phyloP scores from a whole-genome alignment of 2,888 invertebrate species.

The Lumbricus terrestris region DNA sequence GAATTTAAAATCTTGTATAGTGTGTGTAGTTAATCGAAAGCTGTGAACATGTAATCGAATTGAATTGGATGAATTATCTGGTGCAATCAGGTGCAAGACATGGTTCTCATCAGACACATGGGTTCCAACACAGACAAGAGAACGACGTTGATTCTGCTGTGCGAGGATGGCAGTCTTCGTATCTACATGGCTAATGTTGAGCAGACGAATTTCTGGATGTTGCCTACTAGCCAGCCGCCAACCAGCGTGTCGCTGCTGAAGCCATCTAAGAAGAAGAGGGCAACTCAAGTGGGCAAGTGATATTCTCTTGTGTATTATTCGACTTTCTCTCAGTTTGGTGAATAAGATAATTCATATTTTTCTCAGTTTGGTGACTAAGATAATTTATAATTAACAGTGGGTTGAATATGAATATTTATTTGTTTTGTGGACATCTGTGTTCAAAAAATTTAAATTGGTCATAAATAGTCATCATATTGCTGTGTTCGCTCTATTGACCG shows the following conservation, averaged over 20 bases:
- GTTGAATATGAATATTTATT: background rate
- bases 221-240: slow-evolving; percentile 68
- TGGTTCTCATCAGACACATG: slow-evolving; percentile 89
- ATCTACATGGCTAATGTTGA: slow-evolving; percentile 87
- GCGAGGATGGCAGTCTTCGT: slow-evolving; percentile 92
- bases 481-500: too few species aligned
- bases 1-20: background rate
- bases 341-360: background rate
- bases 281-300: slow-evolving; percentile 60
- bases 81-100: slow-evolving; percentile 80
- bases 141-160: slow-evolving; percentile 86
- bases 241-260: slow-evolving; percentile 57
- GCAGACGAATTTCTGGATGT: slow-evolving; percentile 59
- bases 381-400: background rate
- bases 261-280: slow-evolving; percentile 66
- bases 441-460: too few species aligned
- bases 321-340: background rate
- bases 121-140: slow-evolving; percentile 67
- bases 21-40: background rate
- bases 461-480: too few species aligned
- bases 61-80: background rate
- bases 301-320: slow-evolving; percentile 7
- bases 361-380: background rate
- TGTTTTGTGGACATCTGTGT: too few species aligned
- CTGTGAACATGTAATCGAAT: background rate